phyloP scores from a whole-genome alignment of 2,113 vertebrate species.

The Sinocyclocheilus anshuiensis region DNA sequence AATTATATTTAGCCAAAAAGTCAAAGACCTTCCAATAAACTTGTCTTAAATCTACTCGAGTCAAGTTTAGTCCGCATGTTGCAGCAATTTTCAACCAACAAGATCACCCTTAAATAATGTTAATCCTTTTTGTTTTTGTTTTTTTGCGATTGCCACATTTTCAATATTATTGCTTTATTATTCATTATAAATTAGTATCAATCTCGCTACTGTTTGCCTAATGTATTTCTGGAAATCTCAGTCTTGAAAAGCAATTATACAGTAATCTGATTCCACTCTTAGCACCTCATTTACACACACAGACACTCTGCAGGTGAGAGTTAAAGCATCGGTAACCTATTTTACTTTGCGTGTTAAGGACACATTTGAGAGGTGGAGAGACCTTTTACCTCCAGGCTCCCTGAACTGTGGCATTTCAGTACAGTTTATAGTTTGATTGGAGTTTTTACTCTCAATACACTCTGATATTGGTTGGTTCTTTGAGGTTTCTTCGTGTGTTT shows the following conservation, averaged over 20 bases:
- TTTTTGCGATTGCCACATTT: background rate
- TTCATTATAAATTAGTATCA: background rate
- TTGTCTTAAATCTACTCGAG: too few species aligned
- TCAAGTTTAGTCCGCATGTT: too few species aligned
- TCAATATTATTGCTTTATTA: background rate
- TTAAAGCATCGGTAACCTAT: background rate
- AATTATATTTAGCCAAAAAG: too few species aligned
- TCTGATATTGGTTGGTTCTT: background rate
- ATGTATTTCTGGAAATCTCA: conserved; percentile 5
- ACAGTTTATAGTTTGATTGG: background rate
- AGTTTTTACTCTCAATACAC: background rate
- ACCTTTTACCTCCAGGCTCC: background rate
- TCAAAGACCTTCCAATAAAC: too few species aligned
- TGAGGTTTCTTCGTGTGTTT: background rate
- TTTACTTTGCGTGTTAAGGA: background rate
- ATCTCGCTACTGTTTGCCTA: background rate
- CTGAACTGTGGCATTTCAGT: background rate
- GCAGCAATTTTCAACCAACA: too few species aligned
- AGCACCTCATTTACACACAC: background rate
- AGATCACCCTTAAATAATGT: too few species aligned
- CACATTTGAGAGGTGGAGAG: background rate
- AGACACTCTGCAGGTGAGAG: background rate
- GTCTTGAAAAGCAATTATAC: background rate
- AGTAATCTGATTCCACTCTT: background rate
- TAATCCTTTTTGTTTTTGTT: too few species aligned